These are phyloP conservation scores for Eulacestoma nigropectus DNA, from an alignment of 2,113 vertebrate genomes.

Conservation along the genomic window DNA sequence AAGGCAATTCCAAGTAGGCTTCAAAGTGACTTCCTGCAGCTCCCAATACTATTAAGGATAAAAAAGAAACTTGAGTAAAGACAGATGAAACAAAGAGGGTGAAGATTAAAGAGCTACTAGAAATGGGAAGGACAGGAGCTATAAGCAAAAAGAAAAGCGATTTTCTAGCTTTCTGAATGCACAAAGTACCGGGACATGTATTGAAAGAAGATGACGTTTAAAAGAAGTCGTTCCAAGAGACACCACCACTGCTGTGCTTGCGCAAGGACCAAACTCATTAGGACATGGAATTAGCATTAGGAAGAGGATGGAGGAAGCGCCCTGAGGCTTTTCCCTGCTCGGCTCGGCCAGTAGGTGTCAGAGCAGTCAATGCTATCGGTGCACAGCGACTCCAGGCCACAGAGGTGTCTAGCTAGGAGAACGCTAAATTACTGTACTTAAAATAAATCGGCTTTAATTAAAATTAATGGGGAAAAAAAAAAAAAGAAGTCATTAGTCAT, in stretches of 20 bases:
- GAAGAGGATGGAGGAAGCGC: neutral
- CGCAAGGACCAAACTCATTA: neutral
- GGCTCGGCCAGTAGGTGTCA: conserved; percentile 36
- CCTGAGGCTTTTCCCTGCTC: neutral
- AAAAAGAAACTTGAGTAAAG: conserved; percentile 6
- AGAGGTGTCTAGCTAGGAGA: neutral
- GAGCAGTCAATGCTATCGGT: neutral
- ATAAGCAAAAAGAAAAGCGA: neutral
- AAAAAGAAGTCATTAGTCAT: neutral
- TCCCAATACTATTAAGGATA: conserved; percentile 12
- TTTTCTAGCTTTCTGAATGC: neutral
- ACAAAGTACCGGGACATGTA: neutral
- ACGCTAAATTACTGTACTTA: neutral
- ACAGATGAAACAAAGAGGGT: neutral
- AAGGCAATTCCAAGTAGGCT: conserved; percentile 7
- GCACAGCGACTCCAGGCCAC: neutral
- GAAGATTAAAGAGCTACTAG: conserved; percentile 39
- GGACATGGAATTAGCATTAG: neutral
- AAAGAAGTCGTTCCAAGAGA: neutral
- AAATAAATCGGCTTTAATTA: neutral
- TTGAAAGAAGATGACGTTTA: neutral
- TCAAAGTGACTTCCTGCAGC: conserved; percentile 42
- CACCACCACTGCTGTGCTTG: neutral
- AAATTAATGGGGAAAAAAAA: neutral
- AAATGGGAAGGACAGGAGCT: neutral